Conservation (phyloP, 2,797 vertebrate genomes). For the Neoniphon sammara region DNA sequence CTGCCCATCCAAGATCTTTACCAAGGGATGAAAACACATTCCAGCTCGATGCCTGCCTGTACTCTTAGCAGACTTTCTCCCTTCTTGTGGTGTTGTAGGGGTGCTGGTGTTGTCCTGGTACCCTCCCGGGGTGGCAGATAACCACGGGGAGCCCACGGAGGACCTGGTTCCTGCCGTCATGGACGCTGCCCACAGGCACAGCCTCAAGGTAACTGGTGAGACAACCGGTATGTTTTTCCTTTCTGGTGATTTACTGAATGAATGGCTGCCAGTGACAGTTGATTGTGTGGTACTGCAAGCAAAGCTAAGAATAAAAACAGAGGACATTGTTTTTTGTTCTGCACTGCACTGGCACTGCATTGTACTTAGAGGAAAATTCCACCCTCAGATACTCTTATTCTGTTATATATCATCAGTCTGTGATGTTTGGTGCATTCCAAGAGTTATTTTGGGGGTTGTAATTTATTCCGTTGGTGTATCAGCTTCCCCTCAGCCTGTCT, state of each 20-base stretch:
- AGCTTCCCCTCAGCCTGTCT: too few relatives aligned
- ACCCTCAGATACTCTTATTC: too few relatives aligned
- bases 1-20: background rate
- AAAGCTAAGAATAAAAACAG: background rate
- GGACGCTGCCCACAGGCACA: conserved; percentile 88
- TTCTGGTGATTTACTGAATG: conserved; percentile 59
- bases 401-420: too few relatives aligned
- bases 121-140: conserved; percentile 88
- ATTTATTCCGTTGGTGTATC: too few relatives aligned
- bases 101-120: conserved; percentile 91
- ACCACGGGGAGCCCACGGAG: conserved; percentile 88
- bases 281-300: background rate
- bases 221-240: conserved; percentile 75
- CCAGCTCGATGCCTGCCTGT: background rate
- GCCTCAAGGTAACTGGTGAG: conserved; percentile 90
- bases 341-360: too few relatives aligned
- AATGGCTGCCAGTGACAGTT: conserved; percentile 31
- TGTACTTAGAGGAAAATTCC: too few relatives aligned
- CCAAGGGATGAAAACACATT: background rate
- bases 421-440: too few relatives aligned
- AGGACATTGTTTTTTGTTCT: background rate
- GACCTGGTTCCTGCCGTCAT: conserved; percentile 89
- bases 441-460: too few relatives aligned
- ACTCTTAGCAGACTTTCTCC: conserved; percentile 3
- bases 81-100: conserved; percentile 71